Evolutionary conservation across 2,888 invertebrate genomes (phyloP), one percentile per base, ranked within the genome.

Genomic region (Hoplodrina blanda): DNA sequence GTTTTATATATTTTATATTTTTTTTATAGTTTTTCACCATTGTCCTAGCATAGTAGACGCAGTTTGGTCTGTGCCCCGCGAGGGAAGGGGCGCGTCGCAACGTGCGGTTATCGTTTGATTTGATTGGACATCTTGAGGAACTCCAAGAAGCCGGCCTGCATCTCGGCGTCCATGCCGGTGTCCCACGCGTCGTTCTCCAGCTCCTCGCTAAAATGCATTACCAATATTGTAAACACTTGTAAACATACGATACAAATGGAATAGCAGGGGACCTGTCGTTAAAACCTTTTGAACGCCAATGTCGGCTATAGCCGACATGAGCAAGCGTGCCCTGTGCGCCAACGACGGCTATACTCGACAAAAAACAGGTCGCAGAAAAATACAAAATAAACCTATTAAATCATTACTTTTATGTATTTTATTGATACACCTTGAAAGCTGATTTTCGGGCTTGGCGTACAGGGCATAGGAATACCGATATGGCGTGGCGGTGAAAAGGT

Each of bases 101-200:
- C 82, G 80, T 81, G 83, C 88, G 93, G 94, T 93, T 96, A 96
- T 96, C 96, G 96, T 85, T 95, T 96, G 87, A 96, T 96, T 89
- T 96, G 96, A 85, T 96, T 96, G 78, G 96, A 96, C 87, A 96
- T 95, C 89, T 94, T 94, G 84, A 96, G 93, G 90, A 96, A 96
- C 88, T 96, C 96, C 76, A 96, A 91, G 90, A 94, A 96, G 74
- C 96, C 95, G 11, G 92, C 96, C 70, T 95, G 95, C 95, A 96
- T 96, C 85, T 96, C 96, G 3, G 93, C 93, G 82, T 96, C 96
- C 96, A 96, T 96, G 73, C 95, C 96, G 2, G 96, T 94, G 80
- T 96, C 96, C 96, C 96, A 96, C 44, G 94, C 93, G 60, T 96
- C 96, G 85, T 94, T 95, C 81, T 96, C 94, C 76, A 96, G 84